phyloP scores from a whole-genome alignment of 2,113 vertebrate genomes.

The Pelobates fuscus region DNA sequence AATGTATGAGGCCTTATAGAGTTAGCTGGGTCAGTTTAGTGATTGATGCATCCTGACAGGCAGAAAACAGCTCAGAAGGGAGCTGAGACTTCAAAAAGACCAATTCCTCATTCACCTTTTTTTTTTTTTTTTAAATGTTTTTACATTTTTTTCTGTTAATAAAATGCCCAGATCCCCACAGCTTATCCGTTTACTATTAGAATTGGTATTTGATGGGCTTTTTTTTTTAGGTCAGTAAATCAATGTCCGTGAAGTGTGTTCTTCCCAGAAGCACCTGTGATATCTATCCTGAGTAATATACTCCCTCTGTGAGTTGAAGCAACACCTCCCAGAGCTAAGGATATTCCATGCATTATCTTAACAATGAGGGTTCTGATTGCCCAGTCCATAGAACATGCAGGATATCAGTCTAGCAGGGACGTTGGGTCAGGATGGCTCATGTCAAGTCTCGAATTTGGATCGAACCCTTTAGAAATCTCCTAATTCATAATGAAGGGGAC shows the following conservation, averaged over 20 bases:
- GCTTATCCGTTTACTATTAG: slow-evolving; percentile 61
- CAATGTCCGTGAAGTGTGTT: slow-evolving; percentile 63
- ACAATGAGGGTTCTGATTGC: slow-evolving; percentile 21
- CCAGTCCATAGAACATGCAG: too few species aligned
- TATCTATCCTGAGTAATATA: slow-evolving; percentile 56
- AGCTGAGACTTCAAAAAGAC: slow-evolving; percentile 64
- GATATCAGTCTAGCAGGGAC: too few species aligned
- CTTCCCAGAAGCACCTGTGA: slow-evolving; percentile 69
- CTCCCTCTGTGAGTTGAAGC: slow-evolving; percentile 58
- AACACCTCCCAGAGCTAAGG: slow-evolving; percentile 55
- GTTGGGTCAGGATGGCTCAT: too few species aligned
- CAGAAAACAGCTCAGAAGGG: slow-evolving; percentile 73
- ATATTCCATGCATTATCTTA: slow-evolving; percentile 50
- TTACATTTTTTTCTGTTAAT: slow-evolving; percentile 12
- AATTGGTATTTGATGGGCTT: slow-evolving; percentile 60
- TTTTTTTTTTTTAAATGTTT: too few species aligned
- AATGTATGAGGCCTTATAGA: slow-evolving; percentile 44
- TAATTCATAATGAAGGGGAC: too few species aligned
- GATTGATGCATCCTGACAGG: slow-evolving; percentile 71
- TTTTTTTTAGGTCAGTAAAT: slow-evolving; percentile 68
- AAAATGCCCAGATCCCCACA: slow-evolving; percentile 60
- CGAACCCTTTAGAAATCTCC: too few species aligned
- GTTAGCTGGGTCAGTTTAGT: slow-evolving; percentile 62
- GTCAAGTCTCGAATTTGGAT: too few species aligned
- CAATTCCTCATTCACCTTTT: background rate